Evolutionary conservation across 2,113 vertebrate genomes (phyloP).

Genomic region (Phyllostomus discolor): DNA sequence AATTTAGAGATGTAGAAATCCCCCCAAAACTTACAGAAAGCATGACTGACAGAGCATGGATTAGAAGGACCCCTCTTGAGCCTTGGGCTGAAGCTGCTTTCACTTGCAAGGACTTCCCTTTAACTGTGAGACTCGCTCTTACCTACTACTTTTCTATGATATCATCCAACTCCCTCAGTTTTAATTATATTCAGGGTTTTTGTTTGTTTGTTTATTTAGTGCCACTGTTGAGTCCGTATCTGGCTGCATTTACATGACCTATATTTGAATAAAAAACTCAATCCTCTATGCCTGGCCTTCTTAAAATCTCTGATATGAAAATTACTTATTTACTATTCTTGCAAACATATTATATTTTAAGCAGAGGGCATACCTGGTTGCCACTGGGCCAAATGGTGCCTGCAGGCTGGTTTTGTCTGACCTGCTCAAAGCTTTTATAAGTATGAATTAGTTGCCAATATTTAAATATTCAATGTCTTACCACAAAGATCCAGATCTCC

Average conservation of each 20-base stretch:
- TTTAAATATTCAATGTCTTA: constrained; percentile 1
- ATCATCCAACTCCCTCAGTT: neutral
- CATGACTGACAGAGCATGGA: neutral
- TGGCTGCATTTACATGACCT: neutral
- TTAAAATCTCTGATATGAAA: constrained; percentile 38
- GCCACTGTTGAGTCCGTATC: neutral
- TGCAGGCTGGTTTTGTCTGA: neutral
- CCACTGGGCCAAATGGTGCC: neutral
- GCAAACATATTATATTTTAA: constrained; percentile 28
- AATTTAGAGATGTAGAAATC: neutral
- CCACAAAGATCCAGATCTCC: constrained; percentile 19
- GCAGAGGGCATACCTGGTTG: neutral
- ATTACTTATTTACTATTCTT: neutral
- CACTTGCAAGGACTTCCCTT: neutral
- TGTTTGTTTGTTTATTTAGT: neutral
- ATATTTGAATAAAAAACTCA: constrained; percentile 7
- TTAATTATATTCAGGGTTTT: neutral
- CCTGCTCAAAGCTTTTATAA: neutral
- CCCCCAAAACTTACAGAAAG: neutral
- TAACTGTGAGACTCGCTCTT: neutral
- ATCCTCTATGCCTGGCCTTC: neutral
- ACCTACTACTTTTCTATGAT: neutral
- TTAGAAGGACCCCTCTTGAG: neutral
- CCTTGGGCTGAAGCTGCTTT: neutral
- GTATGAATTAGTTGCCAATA: neutral